A percentile compares a stretch with the other conserved stretches of the same genome.
phyloP scores from a whole-genome alignment of 2,888 invertebrate species.

The Hydrotaea diabolus region DNA sequence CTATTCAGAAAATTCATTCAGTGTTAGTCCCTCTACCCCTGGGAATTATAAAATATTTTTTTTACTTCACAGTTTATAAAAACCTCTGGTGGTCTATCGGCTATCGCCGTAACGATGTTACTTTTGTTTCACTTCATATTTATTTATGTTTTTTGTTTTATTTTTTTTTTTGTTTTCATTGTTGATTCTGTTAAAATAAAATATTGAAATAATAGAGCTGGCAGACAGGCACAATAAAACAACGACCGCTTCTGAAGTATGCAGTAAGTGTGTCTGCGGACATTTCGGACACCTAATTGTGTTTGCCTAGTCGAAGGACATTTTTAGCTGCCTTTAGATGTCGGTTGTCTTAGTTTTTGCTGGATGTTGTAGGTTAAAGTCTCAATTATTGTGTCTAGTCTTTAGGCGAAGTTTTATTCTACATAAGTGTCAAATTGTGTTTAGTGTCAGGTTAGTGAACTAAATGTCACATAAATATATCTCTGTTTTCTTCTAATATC shows the following conservation, averaged over 20 bases:
- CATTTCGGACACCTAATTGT: not conserved
- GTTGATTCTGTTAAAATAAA: not conserved
- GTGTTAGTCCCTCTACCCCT: not conserved
- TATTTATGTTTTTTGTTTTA: no score
- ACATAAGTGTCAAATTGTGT: not conserved
- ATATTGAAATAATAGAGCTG: not conserved
- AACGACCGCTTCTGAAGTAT: not conserved
- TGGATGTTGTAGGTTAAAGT: not conserved
- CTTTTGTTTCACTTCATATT: not conserved
- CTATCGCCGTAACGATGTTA: not conserved
- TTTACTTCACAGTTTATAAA: not conserved
- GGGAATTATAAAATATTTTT: not conserved
- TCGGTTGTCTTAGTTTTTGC: not conserved
- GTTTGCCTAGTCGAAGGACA: not conserved
- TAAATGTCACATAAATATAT: not conserved
- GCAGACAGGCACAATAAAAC: not conserved
- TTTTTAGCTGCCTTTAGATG: not conserved
- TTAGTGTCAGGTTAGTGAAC: not conserved
- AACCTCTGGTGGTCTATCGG: not conserved
- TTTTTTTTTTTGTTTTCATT: no score
- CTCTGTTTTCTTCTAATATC: no score
- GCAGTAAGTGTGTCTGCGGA: not conserved
- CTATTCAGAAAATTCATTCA: not conserved
- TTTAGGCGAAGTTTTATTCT: not conserved
- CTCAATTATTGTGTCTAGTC: constrained; percentile 24